Evolutionary conservation across 92 coral and sea anemone genomes (phyloP).

Genomic region (Parazoanthus atlanticus): DNA sequence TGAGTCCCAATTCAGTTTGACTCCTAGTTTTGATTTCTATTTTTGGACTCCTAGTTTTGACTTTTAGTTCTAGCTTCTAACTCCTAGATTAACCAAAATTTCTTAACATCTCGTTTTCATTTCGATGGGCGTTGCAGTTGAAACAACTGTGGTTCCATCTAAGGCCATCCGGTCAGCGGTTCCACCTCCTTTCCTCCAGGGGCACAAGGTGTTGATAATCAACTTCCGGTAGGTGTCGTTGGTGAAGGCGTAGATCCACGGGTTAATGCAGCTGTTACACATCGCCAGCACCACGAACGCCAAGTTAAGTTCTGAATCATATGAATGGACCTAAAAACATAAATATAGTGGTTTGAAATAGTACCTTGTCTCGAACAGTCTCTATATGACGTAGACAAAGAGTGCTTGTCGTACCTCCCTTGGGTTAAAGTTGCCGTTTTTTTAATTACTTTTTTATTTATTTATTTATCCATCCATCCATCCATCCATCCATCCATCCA

Average conservation of each 20-base stretch:
- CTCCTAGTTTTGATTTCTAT: no score
- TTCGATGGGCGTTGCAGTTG: slow-evolving; percentile 13
- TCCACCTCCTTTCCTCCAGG: slow-evolving; percentile 19
- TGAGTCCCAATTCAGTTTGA: no score
- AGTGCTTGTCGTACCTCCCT: no score
- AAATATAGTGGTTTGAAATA: not conserved
- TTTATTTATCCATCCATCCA: no score
- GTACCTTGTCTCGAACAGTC: no score
- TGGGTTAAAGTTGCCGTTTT: no score
- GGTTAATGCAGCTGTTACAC: slow-evolving; percentile 36
- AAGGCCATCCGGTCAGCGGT: slow-evolving; percentile 19
- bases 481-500: no score
- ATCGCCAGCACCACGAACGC: slow-evolving; percentile 29
- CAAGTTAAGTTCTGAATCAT: slow-evolving; percentile 18
- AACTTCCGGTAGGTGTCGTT: slow-evolving; percentile 25
- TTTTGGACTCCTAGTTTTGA: no score
- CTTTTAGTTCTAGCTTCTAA: no score
- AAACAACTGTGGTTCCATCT: slow-evolving; percentile 19
- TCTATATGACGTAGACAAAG: no score
- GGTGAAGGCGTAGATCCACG: slow-evolving; percentile 30
- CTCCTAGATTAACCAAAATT: no score
- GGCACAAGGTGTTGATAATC: slow-evolving; percentile 16
- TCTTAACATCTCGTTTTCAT: slow-evolving; percentile 1
- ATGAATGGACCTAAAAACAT: slow-evolving; percentile 12
- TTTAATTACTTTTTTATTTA: no score